Evolutionary conservation across 2,888 invertebrate species (phyloP).

Genomic region (Lithophane leautieri): DNA sequence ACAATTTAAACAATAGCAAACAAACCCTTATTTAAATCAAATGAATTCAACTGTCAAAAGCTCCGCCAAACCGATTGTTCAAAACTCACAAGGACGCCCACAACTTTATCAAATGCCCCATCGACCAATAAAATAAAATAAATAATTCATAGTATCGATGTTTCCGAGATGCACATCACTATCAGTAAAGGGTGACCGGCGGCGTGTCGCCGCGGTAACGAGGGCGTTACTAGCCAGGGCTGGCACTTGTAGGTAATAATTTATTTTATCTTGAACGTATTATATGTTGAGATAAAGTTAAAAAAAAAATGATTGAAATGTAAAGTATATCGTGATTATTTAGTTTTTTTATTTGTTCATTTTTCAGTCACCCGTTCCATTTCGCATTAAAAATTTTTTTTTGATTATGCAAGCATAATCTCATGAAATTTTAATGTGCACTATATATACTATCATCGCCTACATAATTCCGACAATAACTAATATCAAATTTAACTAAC

Average conservation of each 20-base stretch:
- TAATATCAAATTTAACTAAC: background rate
- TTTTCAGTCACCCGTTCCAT: no score
- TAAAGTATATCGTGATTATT: background rate
- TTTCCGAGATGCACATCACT: slow-evolving; percentile 65
- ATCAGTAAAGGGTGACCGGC: slow-evolving; percentile 86
- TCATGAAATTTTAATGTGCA: background rate
- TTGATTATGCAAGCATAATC: background rate
- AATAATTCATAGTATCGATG: slow-evolving; percentile 75
- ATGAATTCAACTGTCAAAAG: slow-evolving; percentile 17
- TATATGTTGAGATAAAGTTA: background rate
- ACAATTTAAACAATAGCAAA: slow-evolving; percentile 13
- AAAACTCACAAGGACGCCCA: slow-evolving; percentile 16
- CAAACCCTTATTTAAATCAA: background rate
- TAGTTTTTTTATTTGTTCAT: no score
- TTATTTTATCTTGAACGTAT: slow-evolving; percentile 10
- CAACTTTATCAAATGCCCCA: slow-evolving; percentile 50
- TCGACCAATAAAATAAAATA: slow-evolving; percentile 58
- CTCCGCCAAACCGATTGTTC: slow-evolving; percentile 10
- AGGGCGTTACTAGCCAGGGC: slow-evolving; percentile 82
- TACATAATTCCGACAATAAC: no score
- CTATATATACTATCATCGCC: no score
- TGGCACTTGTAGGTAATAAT: slow-evolving; percentile 63
- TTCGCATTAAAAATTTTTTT: background rate
- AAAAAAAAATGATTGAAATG: background rate
- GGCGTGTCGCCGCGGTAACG: slow-evolving; percentile 86